Percentiles rank a stretch among this genome's conserved stretches.
Evolutionary conservation across 2,797 vertebrate species (phyloP).

Genomic region (Babyrousa celebensis): DNA sequence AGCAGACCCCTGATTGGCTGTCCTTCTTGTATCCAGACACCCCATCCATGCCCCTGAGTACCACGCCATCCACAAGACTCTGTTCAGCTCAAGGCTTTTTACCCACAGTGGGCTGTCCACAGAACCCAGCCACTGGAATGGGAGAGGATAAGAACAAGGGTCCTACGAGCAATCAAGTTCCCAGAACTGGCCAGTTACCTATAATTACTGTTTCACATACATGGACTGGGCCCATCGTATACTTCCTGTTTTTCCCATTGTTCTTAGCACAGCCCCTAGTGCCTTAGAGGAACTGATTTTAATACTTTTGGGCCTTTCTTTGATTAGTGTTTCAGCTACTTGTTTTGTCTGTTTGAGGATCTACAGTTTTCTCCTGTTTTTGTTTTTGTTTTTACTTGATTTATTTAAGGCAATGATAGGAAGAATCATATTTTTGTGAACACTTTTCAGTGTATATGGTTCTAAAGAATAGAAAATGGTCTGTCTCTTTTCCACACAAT

Average conservation of each 20-base stretch:
- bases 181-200: neutral
- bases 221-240: rapidly evolving
- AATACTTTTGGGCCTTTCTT: neutral
- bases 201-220: neutral
- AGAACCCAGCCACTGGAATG: neutral
- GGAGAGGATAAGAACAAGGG: neutral
- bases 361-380: neutral
- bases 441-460: neutral
- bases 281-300: neutral
- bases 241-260: neutral
- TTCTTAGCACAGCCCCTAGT: neutral
- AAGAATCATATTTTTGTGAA: neutral
- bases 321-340: neutral
- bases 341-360: neutral
- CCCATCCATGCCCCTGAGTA: no score
- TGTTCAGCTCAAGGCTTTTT: neutral
- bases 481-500: neutral
- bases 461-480: neutral
- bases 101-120: neutral
- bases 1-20: no score
- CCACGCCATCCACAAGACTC: neutral
- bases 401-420: neutral
- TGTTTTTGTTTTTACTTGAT: neutral
- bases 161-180: neutral
- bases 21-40: neutral